Conservation (phyloP, 2,888 invertebrate species). For the Trachelus stipa region DNA sequence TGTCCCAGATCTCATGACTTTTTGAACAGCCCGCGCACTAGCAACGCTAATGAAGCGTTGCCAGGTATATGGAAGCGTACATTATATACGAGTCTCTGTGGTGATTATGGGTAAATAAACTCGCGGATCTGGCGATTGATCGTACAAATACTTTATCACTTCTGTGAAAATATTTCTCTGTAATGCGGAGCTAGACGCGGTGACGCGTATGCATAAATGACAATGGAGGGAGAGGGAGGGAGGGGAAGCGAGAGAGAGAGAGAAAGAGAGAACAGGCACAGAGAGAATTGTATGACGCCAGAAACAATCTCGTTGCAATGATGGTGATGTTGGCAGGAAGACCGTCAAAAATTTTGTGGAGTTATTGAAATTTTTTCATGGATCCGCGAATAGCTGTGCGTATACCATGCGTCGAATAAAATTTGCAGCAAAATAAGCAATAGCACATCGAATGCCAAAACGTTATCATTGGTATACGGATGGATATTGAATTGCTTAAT, state of each 20-base stretch:
- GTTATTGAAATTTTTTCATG: neutral
- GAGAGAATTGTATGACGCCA: neutral
- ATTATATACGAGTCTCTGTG: conserved; percentile 38
- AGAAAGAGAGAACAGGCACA: neutral
- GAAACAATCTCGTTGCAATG: neutral
- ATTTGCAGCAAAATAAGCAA: neutral
- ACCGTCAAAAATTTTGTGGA: neutral
- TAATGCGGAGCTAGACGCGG: neutral
- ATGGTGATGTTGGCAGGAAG: neutral
- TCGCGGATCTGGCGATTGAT: conserved; percentile 24
- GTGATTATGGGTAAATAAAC: conserved; percentile 32
- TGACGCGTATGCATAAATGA: too few species aligned
- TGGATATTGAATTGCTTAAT: neutral
- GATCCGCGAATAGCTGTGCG: neutral
- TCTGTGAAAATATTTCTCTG: neutral
- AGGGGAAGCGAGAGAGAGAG: neutral
- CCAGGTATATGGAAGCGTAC: conserved; percentile 33
- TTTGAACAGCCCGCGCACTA: neutral
- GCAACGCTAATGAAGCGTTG: neutral
- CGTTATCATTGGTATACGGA: neutral
- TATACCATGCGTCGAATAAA: neutral
- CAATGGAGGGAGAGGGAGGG: neutral
- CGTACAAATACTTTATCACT: neutral
- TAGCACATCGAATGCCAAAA: neutral
- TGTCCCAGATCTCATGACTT: neutral